These are phyloP conservation scores for Apodemia hepburni DNA, from an alignment of 2,888 invertebrate genomes.

Conservation along the genomic window DNA sequence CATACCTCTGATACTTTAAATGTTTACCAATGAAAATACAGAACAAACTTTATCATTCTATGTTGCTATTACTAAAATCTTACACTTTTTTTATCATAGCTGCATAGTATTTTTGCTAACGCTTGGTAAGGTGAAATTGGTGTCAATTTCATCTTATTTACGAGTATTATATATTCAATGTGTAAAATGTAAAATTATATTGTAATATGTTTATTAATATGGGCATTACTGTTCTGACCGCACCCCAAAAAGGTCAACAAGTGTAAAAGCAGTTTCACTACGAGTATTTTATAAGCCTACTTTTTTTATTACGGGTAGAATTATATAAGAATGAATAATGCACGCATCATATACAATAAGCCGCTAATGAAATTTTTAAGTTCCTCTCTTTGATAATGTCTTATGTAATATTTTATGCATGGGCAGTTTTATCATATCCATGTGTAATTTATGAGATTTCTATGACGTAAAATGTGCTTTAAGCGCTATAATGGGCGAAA, in stretches of 20 bases:
- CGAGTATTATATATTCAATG: neutral
- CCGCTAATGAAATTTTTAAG: conserved; percentile 1
- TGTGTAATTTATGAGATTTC: neutral
- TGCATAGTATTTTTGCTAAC: no score
- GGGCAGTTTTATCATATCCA: neutral
- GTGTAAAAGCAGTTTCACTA: conserved; percentile 1
- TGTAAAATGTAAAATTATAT: neutral
- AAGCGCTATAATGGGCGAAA: no score
- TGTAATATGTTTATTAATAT: neutral
- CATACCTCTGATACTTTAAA: no score
- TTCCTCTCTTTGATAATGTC: neutral
- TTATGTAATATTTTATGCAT: conserved; percentile 5
- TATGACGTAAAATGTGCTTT: neutral
- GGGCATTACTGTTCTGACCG: neutral
- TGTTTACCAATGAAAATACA: no score
- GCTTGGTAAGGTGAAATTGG: neutral
- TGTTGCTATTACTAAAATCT: no score
- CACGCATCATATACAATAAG: conserved; percentile 7
- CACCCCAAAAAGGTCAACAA: neutral
- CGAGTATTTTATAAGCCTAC: conserved; percentile 1
- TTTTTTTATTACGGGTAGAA: neutral
- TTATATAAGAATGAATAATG: conserved; percentile 14
- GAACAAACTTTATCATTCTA: no score
- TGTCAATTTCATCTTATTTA: no score
- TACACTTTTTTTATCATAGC: neutral